Percentiles rank a stretch among this genome's conserved stretches.
Conservation (phyloP, 1,140 invertebrate genomes). For the Tetragonula clypearis region DNA sequence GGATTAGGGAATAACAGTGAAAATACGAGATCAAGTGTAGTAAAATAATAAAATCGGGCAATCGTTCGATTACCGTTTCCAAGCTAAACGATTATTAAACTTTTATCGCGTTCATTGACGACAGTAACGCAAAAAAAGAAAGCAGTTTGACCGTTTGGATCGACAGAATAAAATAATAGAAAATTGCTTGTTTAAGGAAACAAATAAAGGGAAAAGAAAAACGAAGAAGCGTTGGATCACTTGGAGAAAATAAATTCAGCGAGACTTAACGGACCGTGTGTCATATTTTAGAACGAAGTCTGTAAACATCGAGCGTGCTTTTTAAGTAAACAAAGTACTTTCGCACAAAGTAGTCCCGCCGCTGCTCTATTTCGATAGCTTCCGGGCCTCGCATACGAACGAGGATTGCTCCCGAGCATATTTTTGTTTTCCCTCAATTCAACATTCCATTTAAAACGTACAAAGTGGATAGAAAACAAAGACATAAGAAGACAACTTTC, state of each 20-base stretch:
- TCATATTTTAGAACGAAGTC: neutral
- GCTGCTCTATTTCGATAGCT: neutral
- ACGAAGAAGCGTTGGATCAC: neutral
- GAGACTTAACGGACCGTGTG: slow-evolving; percentile 8
- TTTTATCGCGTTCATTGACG: too few species aligned
- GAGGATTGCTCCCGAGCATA: neutral
- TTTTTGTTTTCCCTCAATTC: neutral
- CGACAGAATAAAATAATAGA: neutral
- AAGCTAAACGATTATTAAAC: too few species aligned
- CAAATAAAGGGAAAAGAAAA: neutral
- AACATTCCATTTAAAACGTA: neutral
- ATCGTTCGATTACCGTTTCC: neutral
- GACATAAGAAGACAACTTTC: neutral
- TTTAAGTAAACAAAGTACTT: slow-evolving; percentile 14
- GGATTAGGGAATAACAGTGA: too few species aligned
- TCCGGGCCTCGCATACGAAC: neutral
- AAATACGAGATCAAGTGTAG: neutral
- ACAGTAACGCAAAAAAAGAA: too few species aligned
- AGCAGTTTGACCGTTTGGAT: neutral
- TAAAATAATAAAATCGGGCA: neutral
- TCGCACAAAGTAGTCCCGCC: neutral
- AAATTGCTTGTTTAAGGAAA: neutral
- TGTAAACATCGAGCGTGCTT: slow-evolving; percentile 8
- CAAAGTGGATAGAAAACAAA: too few species aligned
- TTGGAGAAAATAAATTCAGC: slow-evolving; percentile 27